Base-by-base conservation (phyloP, 1,140 invertebrate species). In the Sogatella furcifera region DNA sequence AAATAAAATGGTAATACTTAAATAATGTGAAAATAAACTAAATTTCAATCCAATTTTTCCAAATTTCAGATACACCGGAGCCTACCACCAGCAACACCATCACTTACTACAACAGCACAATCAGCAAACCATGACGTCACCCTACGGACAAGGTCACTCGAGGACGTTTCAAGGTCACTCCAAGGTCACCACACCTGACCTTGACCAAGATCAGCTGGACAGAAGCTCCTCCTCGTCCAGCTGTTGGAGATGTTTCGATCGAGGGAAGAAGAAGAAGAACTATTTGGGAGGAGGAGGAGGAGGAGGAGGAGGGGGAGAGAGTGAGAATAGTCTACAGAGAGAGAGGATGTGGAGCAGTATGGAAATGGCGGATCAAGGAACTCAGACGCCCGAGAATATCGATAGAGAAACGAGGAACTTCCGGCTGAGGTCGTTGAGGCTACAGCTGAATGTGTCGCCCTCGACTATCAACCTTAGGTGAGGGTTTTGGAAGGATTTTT, bases 311-410 rank as follows among this genome's bases (percentile, higher is more conserved):
- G 53, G 21, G 5, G 21, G 21, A 49, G 46, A 10, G 21, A 49
- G 34, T 10, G 34, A 38, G 34, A 38, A 38, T 10, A 38, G 11
- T 38, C 34, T 14, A 9, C 54, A 19, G 19, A 24, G 53, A 38
- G 15, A 31, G 53, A 5, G 31, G 6, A 55, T 21, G 21, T 15
- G 53, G 15, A 17, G 21, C 15, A 49, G 46, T 49, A 49, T 19
- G 31, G 34, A n/a, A 13, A 19, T 21, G 14, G 24, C 76, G 57
- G 83, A 85, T 69, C 81, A 83, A 59, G 77, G 78, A 6, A 85
- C 84, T 22, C 84, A 85, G 70, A 86, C 84, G 1, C 83, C 84
- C 0, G 78, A 80, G n/a, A 83, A 80, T 66, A 85, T 86, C 49
- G 77, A 78, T 0, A 76, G 76, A 4, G 85, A 86, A 67, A 84